Evolutionary conservation across 2,113 vertebrate genomes (phyloP).

Genomic region (Brienomyrus longianalis): DNA sequence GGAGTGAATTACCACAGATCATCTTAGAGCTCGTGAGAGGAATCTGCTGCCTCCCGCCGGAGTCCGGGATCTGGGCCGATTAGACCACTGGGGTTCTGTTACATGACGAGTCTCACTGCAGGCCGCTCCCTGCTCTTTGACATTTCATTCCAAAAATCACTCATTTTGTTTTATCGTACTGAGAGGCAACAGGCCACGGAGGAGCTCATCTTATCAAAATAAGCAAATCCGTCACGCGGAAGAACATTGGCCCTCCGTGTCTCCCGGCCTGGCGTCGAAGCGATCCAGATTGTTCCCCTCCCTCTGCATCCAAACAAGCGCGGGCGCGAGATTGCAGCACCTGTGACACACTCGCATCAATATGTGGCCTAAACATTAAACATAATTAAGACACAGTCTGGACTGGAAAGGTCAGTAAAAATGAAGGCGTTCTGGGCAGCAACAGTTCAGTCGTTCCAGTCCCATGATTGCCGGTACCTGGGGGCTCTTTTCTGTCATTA

Average conservation of each 20-base stretch:
- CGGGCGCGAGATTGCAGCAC: neutral
- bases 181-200: neutral
- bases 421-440: neutral
- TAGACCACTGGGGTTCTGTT: neutral
- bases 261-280: too few species aligned
- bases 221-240: constrained; percentile 11
- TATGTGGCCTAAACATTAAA: constrained; percentile 8
- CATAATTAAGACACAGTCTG: neutral
- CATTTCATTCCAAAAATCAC: neutral
- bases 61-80: neutral
- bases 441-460: neutral
- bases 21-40: neutral
- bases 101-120: neutral
- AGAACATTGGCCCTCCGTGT: neutral
- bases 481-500: neutral
- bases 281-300: too few species aligned
- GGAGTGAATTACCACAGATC: neutral
- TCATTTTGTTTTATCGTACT: neutral
- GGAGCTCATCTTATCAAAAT: constrained; percentile 3
- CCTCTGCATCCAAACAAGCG: neutral
- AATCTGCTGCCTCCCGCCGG: neutral
- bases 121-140: neutral
- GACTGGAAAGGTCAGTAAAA: neutral
- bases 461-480: neutral
- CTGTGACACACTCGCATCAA: neutral